Conservation (phyloP, 2,113 vertebrate genomes). For the Aldabrachelys gigantea region DNA sequence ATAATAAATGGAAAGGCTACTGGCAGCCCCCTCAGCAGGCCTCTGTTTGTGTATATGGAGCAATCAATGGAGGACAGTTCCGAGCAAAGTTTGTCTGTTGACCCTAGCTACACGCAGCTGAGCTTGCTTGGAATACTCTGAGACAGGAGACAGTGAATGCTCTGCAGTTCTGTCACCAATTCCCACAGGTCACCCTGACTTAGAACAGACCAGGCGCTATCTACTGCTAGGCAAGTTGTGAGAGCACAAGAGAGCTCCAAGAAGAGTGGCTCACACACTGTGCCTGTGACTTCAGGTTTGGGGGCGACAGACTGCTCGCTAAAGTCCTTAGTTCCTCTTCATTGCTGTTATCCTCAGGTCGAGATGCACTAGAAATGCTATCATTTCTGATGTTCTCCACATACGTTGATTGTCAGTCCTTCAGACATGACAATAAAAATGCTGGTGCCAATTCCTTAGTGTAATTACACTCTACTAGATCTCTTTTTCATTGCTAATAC, state of each 20-base stretch:
- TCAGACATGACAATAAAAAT: background rate
- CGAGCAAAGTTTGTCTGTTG: background rate
- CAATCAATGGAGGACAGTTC: background rate
- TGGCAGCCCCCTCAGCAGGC: background rate
- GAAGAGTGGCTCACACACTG: background rate
- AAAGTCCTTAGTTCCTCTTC: background rate
- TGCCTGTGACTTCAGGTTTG: background rate
- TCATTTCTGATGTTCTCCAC: background rate
- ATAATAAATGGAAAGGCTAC: background rate
- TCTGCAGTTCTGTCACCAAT: background rate
- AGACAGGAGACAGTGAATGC: background rate
- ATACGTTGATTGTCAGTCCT: background rate
- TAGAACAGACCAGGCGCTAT: background rate
- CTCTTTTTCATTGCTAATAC: background rate
- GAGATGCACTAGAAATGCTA: accelerated
- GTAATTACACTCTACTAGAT: background rate
- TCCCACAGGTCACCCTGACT: background rate
- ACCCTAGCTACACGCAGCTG: background rate
- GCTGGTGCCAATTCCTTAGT: background rate
- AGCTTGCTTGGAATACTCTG: background rate
- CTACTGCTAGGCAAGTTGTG: background rate
- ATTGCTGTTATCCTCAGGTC: background rate
- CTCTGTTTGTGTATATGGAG: background rate
- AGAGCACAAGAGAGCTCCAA: too few species aligned
- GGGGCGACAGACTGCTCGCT: accelerated